phyloP scores from a whole-genome alignment of 2,797 vertebrate species.

The Sebastes cheni region DNA sequence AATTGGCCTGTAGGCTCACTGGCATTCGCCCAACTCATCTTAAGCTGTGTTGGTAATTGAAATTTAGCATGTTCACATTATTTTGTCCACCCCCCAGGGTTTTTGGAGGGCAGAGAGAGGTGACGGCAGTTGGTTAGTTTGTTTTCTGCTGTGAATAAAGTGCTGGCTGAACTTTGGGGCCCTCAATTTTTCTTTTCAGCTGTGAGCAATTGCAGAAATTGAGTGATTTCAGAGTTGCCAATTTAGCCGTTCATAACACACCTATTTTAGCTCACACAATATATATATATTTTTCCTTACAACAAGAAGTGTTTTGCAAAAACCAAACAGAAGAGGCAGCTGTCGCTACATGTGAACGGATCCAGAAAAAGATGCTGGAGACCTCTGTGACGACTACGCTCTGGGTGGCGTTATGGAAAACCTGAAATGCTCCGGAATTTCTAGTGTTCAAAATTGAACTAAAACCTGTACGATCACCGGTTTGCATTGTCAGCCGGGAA shows the following conservation, averaged over 20 bases:
- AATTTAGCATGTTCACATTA: neutral
- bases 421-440: neutral
- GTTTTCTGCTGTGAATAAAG: slow-evolving; percentile 2
- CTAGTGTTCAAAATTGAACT: neutral
- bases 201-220: slow-evolving; percentile 19
- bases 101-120: neutral
- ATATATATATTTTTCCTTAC: neutral
- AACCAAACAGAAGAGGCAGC: neutral
- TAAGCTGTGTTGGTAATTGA: neutral
- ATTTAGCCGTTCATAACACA: slow-evolving; percentile 2
- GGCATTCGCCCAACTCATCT: neutral
- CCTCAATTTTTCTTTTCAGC: slow-evolving; percentile 12
- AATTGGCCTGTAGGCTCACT: neutral
- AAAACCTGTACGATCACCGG: neutral
- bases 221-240: slow-evolving; percentile 12
- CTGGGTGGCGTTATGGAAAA: neutral
- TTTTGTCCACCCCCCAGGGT: neutral
- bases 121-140: neutral
- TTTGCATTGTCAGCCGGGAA: neutral
- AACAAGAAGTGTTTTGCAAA: neutral
- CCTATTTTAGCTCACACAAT: slow-evolving; percentile 18
- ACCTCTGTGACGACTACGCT: neutral
- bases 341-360: neutral
- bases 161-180: neutral
- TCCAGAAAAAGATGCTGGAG: neutral